phyloP scores from a whole-genome alignment of 2,113 vertebrate genomes.

The Epinephelus moara region DNA sequence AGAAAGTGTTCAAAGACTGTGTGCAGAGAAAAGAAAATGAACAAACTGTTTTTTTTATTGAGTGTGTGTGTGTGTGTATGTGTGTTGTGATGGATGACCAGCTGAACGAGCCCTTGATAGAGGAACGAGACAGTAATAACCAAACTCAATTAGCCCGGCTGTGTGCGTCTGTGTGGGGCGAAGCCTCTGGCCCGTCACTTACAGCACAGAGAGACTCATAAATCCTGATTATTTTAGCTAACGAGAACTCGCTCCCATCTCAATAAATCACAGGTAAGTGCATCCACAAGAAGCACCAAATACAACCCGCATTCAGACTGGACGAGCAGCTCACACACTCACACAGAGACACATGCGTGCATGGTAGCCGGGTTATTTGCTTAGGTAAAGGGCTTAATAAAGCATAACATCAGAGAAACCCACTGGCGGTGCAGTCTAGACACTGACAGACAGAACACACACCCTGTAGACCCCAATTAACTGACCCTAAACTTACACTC shows the following conservation, averaged over 20 bases:
- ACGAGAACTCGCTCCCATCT: constrained; percentile 62
- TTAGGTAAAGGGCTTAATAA: constrained; percentile 60
- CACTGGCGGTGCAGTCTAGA: constrained; percentile 57
- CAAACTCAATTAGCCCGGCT: constrained; percentile 74
- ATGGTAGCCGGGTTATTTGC: constrained; percentile 42
- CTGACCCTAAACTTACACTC: constrained; percentile 57
- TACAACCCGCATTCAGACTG: constrained; percentile 8
- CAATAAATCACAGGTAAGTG: constrained; percentile 72
- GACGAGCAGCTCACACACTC: not conserved
- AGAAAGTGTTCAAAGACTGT: constrained; percentile 16
- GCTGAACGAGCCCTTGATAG: constrained; percentile 64
- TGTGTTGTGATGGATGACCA: constrained; percentile 54
- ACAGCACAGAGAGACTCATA: constrained; percentile 66
- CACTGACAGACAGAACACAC: constrained; percentile 61
- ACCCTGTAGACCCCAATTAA: constrained; percentile 58
- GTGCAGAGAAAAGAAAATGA: constrained; percentile 13
- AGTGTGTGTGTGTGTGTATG: constrained; percentile 39
- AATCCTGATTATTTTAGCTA: constrained; percentile 80
- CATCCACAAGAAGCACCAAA: constrained; percentile 19
- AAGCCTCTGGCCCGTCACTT: constrained; percentile 58
- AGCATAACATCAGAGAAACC: constrained; percentile 74
- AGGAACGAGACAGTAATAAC: constrained; percentile 74
- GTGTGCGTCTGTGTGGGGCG: constrained; percentile 38
- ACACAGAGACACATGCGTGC: constrained; percentile 13
- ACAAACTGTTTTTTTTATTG: constrained; percentile 32